phyloP scores from a whole-genome alignment of 2,888 invertebrate species.

The Rotaria magnacalcarata region DNA sequence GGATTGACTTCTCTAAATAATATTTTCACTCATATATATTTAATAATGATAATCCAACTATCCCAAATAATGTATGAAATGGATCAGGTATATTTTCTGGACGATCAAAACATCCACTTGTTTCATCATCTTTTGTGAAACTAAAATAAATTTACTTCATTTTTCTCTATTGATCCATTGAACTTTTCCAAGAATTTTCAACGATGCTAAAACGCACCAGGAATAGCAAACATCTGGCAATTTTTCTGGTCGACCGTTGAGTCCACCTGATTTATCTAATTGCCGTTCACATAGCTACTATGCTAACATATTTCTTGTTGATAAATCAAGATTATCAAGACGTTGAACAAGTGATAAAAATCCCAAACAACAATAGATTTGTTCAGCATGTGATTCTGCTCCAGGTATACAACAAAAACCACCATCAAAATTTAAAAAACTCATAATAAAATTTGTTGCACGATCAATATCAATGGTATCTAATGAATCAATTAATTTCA shows the following conservation, averaged over 20 bases:
- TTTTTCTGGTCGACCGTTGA: slow-evolving; percentile 97
- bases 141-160: slow-evolving; percentile 68
- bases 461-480: slow-evolving; percentile 77
- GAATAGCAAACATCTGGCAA: slow-evolving; percentile 97
- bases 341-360: slow-evolving; percentile 76
- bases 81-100: slow-evolving; percentile 94
- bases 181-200: slow-evolving; percentile 82
- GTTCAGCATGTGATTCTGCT: slow-evolving; percentile 90
- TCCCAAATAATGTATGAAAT: slow-evolving; percentile 92
- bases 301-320: slow-evolving; percentile 66
- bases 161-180: slow-evolving; percentile 83
- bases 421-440: slow-evolving; percentile 95
- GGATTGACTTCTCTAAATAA: slow-evolving; percentile 81
- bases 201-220: slow-evolving; percentile 98
- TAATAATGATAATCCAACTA: slow-evolving; percentile 82
- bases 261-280: slow-evolving; percentile 80
- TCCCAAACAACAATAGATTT: slow-evolving; percentile 93
- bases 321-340: slow-evolving; percentile 73
- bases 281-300: slow-evolving; percentile 99
- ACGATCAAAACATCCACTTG: slow-evolving; percentile 92
- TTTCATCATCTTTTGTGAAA: slow-evolving; percentile 82
- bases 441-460: slow-evolving; percentile 80
- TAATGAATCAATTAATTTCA: slow-evolving; percentile 64
- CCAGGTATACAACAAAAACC: slow-evolving; percentile 95
- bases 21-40: slow-evolving; percentile 53